These are phyloP conservation scores for Bradypodion ventrale DNA, from an alignment of 2,797 vertebrate species.

Conservation along the genomic window DNA sequence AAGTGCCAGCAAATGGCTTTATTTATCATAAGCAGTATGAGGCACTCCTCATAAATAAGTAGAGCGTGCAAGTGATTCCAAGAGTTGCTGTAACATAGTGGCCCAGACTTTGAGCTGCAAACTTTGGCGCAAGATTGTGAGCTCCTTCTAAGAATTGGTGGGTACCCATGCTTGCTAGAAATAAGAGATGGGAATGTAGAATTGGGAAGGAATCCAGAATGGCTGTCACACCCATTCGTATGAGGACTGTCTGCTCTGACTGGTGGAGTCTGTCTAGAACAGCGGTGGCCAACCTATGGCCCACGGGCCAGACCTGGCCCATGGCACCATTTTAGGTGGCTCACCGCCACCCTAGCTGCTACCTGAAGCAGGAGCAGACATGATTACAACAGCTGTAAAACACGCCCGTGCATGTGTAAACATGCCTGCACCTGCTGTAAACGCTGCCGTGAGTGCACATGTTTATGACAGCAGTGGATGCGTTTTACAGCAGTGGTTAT, in stretches of 20 bases:
- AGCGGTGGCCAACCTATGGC: too few species aligned
- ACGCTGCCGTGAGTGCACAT: too few species aligned
- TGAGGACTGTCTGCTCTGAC: background rate
- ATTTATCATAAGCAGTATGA: constrained; percentile 4
- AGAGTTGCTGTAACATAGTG: background rate
- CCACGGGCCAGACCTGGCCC: too few species aligned
- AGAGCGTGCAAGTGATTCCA: background rate
- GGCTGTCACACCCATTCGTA: background rate
- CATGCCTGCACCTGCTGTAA: too few species aligned
- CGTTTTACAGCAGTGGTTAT: too few species aligned
- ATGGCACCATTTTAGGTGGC: too few species aligned
- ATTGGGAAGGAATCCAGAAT: background rate
- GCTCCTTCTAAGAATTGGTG: background rate
- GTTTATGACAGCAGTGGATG: too few species aligned
- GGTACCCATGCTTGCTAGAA: background rate
- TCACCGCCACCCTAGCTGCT: too few species aligned
- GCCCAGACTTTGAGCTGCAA: background rate
- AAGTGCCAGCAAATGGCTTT: background rate
- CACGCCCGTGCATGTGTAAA: too few species aligned
- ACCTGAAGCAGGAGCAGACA: too few species aligned
- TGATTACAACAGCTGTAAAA: too few species aligned
- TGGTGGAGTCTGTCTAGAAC: background rate
- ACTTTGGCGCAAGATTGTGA: background rate
- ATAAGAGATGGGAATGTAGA: background rate
- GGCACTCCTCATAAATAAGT: background rate